Conservation (phyloP, 37 sponge, comb jelly and placozoan species). For the Tethya wilhelma region DNA sequence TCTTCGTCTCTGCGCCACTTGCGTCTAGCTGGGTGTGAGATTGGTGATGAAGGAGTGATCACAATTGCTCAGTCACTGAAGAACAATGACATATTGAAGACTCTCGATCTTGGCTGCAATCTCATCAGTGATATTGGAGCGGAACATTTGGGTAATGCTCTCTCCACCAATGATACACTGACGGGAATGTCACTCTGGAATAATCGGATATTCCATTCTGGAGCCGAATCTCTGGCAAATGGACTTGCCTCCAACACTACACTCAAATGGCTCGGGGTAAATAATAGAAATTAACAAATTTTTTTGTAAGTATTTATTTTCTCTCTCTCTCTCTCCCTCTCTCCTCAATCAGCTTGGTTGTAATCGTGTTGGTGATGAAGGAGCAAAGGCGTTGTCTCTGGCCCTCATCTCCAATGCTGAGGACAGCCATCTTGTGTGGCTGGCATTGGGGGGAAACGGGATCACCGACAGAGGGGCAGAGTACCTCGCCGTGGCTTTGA, state of each 20-base stretch:
- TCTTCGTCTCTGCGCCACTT: conserved; percentile 1
- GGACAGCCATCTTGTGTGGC: conserved; percentile 47
- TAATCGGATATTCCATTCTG: conserved; percentile 66
- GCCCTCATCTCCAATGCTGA: conserved; percentile 51
- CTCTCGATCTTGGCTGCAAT: conserved; percentile 64
- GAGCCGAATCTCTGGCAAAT: conserved; percentile 69
- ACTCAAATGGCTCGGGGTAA: conserved; percentile 78
- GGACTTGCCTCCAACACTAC: conserved; percentile 61
- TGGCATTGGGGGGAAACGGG: conserved; percentile 71
- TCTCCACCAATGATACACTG: conserved; percentile 46
- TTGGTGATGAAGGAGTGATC: conserved; percentile 53
- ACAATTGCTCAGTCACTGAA: conserved; percentile 51
- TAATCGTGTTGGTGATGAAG: conserved; percentile 73
- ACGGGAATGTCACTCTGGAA: conserved; percentile 73
- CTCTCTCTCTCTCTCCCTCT: background rate
- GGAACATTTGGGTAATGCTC: conserved; percentile 40
- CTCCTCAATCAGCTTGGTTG: conserved; percentile 65
- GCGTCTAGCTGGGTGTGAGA: background rate
- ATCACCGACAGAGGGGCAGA: conserved; percentile 67
- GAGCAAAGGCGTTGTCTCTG: conserved; percentile 53
- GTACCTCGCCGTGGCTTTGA: conserved; percentile 44
- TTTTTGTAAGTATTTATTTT: background rate
- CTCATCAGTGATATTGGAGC: conserved; percentile 66
- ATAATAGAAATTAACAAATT: background rate
- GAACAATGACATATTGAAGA: conserved; percentile 22